These are phyloP conservation scores for Sycophila texana DNA, from an alignment of 2,888 invertebrate species.

Conservation along the genomic window DNA sequence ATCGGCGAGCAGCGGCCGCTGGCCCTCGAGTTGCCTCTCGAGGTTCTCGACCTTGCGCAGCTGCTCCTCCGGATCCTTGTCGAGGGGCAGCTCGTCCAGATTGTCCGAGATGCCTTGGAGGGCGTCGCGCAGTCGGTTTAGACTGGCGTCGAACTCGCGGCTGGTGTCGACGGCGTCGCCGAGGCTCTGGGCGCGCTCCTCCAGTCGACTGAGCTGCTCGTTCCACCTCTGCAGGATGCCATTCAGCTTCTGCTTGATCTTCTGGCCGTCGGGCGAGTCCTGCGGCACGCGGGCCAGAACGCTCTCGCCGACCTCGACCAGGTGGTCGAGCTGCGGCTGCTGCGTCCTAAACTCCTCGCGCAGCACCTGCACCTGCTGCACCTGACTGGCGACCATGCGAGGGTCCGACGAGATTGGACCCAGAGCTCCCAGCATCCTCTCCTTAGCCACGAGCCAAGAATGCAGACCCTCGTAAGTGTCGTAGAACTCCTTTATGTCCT, in stretches of 20 bases:
- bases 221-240: slow-evolving; percentile 88
- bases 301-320: slow-evolving; percentile 88
- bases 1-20: slow-evolving; percentile 90
- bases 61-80: slow-evolving; percentile 91
- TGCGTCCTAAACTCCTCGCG: slow-evolving; percentile 96
- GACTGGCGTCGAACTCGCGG: slow-evolving; percentile 92
- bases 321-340: slow-evolving; percentile 91
- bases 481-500: slow-evolving; percentile 93
- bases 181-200: slow-evolving; percentile 91
- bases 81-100: slow-evolving; percentile 87
- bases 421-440: slow-evolving; percentile 95
- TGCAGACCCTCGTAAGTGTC: slow-evolving; percentile 90
- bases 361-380: slow-evolving; percentile 92
- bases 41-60: slow-evolving; percentile 91
- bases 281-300: slow-evolving; percentile 80
- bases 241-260: slow-evolving; percentile 84
- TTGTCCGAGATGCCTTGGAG: slow-evolving; percentile 91
- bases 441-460: slow-evolving; percentile 94
- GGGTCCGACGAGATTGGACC: slow-evolving; percentile 98
- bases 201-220: slow-evolving; percentile 85
- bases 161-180: slow-evolving; percentile 95
- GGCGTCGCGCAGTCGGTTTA: slow-evolving; percentile 90
- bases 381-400: slow-evolving; percentile 95
- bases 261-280: slow-evolving; percentile 80
- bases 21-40: slow-evolving; percentile 92